Conservation (phyloP, 2,113 vertebrate species). For the Proteles cristata region DNA sequence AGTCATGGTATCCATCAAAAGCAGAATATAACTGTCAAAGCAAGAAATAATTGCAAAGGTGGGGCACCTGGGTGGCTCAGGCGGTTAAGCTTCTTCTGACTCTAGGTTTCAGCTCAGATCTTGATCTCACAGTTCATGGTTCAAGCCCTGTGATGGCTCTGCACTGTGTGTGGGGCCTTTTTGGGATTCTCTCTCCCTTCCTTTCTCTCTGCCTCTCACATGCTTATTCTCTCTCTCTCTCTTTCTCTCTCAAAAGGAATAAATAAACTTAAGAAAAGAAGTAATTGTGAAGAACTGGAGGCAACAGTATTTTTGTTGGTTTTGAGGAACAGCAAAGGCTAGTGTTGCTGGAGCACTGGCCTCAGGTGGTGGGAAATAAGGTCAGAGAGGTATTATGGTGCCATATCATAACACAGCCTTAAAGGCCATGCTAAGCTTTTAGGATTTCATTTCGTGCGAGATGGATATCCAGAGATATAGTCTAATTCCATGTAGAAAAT, state of each 20-base stretch:
- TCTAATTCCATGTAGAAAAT: not conserved
- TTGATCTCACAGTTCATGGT: no score
- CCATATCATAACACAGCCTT: fast-evolving
- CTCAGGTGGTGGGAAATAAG: not conserved
- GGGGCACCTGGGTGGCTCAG: no score
- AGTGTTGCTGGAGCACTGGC: no score
- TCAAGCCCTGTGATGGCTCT: no score
- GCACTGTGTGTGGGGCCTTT: no score
- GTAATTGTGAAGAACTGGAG: not conserved
- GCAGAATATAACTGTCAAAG: not conserved
- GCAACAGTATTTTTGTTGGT: not conserved
- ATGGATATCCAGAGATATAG: not conserved
- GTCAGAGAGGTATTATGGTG: not conserved
- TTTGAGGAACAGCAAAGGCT: not conserved
- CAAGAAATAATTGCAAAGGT: not conserved
- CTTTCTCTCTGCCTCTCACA: no score
- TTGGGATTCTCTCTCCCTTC: no score
- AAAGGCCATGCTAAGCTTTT: not conserved
- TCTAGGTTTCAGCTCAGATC: no score
- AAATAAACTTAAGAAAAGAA: not conserved
- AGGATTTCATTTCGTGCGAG: not conserved
- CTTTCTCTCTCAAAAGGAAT: no score
- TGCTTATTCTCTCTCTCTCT: no score
- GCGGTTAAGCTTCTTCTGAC: no score
- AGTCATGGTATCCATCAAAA: not conserved